Percentiles rank a stretch among this genome's conserved stretches.
phyloP scores from a whole-genome alignment of 2,113 vertebrate species.

The Salminus brasiliensis region DNA sequence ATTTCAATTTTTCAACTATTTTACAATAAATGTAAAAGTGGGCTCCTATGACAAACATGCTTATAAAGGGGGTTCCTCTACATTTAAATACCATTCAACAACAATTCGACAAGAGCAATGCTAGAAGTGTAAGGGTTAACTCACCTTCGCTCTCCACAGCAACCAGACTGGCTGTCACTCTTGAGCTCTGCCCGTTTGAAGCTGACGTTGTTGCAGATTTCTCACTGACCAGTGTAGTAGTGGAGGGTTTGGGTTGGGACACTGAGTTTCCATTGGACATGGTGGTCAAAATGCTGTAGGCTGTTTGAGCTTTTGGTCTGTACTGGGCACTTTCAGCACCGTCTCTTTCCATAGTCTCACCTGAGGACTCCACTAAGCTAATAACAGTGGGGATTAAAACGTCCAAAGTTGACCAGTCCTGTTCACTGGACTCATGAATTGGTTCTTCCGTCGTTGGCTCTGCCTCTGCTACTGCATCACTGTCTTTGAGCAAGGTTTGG shows the following conservation, averaged over 20 bases:
- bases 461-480: neutral
- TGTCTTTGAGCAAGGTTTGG: neutral
- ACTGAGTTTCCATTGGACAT: neutral
- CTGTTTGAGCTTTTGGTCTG: constrained; percentile 33
- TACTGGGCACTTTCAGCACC: neutral
- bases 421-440: neutral
- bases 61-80: too few species aligned
- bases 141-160: constrained; percentile 30
- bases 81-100: too few species aligned
- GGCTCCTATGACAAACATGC: too few species aligned
- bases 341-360: neutral
- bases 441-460: neutral
- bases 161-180: neutral
- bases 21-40: too few species aligned
- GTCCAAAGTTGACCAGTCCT: constrained; percentile 8
- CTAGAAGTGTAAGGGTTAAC: neutral
- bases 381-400: neutral
- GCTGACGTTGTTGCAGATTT: neutral
- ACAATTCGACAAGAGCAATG: neutral
- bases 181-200: neutral
- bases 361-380: neutral
- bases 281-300: constrained; percentile 16
- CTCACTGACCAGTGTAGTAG: constrained; percentile 1
- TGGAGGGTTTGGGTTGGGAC: neutral
- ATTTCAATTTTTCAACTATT: too few species aligned